Percentiles rank a stretch among this genome's conserved stretches.
Conservation (phyloP, 2,113 vertebrate species). For the Notiomystis cincta region DNA sequence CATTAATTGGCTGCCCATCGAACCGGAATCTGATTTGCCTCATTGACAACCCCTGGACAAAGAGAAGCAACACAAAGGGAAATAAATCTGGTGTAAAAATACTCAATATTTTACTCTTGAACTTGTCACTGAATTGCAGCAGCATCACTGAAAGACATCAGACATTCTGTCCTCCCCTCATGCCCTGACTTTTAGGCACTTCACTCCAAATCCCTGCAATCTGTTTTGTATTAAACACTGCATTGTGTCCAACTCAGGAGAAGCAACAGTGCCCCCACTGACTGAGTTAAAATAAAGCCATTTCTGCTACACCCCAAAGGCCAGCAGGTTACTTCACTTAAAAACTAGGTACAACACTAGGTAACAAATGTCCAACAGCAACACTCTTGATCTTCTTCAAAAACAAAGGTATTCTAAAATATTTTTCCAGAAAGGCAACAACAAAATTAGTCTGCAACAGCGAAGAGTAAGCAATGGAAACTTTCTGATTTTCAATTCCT, state of each 20-base stretch:
- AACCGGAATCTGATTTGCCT: constrained; percentile 99
- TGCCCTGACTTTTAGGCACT: background rate
- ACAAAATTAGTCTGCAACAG: background rate
- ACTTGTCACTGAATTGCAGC: background rate
- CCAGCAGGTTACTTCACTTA: background rate
- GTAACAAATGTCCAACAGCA: background rate
- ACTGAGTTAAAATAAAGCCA: background rate
- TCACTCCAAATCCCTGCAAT: background rate
- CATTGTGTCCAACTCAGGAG: background rate
- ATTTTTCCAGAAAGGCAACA: background rate
- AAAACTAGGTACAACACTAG: background rate
- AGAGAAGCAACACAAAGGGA: constrained; percentile 34
- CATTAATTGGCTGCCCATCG: constrained; percentile 97
- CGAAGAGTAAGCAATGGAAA: background rate
- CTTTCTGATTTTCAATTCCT: background rate
- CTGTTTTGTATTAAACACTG: background rate
- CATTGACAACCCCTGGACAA: constrained; percentile 90
- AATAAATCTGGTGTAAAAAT: background rate
- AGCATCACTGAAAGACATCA: background rate
- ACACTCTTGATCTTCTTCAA: background rate
- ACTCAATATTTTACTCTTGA: background rate
- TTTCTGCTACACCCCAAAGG: background rate
- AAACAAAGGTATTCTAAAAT: background rate
- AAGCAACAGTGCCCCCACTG: constrained; percentile 43
- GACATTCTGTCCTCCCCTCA: background rate